Base-by-base conservation (phyloP, 2,888 invertebrate genomes). In the Hemaris fuciformis region DNA sequence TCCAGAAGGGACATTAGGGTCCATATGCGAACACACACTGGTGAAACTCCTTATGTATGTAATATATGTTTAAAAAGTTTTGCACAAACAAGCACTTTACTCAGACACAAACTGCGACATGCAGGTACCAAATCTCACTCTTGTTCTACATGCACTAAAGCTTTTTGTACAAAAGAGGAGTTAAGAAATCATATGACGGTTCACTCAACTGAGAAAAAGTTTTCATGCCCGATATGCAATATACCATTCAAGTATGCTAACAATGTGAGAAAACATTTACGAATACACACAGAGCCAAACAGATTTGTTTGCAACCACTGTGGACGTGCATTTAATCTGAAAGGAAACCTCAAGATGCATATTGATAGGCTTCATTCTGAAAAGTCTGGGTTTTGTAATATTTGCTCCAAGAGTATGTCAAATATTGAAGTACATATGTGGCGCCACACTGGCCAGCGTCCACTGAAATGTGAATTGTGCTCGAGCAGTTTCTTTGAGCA, bases 381-480 rank as follows among this genome's bases (percentile, higher is more conserved):
- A 58, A 87, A 93, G 64, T 93, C 94, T 0, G 94, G 93, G 13
- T 78, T 85, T 45, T 94, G 94, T 70, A 80, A 74, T 2, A 69
- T 89, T 27, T 94, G 94, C 68, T 79, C 80, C 10, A 94, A 93
- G 71, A 84, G 89, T 62, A 92, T 93, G 15, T 85, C 94, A 0
- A 92, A 94, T 69, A 78, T 94, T 31, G 93, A 93, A 70, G 87
- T 87, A 0, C 94, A 94, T 66, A 93, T 89, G 88, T 89, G 92
- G 76, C 88, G 87, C 53, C 94, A 94, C 65, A 93, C 93, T 0
- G 94, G 94, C 0, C 88, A 93, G 57, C 83, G 85, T 5, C 88
- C 89, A 0, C 68, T 88, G 10, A 87, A 89, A 64, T 92, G 92
- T 74, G 81, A 89, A 22, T 73, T 83, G 6, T 92, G 92, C 64